Evolutionary conservation across 2,113 vertebrate species (phyloP).

Genomic region (Triplophysa rosa): DNA sequence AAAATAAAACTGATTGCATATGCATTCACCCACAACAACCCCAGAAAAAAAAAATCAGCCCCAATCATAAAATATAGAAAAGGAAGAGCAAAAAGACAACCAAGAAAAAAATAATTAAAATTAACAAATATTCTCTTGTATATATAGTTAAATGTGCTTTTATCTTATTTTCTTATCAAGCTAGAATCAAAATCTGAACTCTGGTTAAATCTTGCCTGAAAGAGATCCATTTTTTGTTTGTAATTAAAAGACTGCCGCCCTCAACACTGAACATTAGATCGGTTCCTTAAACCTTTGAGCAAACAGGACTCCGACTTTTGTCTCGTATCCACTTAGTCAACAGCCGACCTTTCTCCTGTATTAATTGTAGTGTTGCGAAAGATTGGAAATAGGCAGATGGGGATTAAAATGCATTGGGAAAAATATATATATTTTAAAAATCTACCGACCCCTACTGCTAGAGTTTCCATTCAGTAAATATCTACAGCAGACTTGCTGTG

Average conservation of each 20-base stretch:
- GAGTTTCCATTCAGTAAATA: conserved; percentile 67
- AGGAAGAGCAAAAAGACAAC: conserved; percentile 64
- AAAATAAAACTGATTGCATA: conserved; percentile 77
- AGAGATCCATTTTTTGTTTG: conserved; percentile 40
- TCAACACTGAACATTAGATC: conserved; percentile 8
- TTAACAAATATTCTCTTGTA: conserved; percentile 78
- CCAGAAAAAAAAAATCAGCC: conserved; percentile 65
- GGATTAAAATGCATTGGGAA: conserved; percentile 27
- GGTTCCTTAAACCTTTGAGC: conserved; percentile 8
- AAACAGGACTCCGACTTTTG: not conserved
- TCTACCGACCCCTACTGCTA: conserved; percentile 62
- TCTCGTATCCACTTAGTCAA: not conserved
- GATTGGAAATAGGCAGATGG: not conserved
- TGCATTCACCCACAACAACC: conserved; percentile 74
- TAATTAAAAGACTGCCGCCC: conserved; percentile 46
- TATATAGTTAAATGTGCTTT: conserved; percentile 80
- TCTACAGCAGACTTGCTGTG: conserved; percentile 72
- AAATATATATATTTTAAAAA: not conserved
- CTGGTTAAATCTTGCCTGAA: conserved; percentile 57
- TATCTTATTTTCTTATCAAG: conserved; percentile 59
- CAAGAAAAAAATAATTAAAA: conserved; percentile 63
- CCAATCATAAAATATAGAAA: conserved; percentile 72
- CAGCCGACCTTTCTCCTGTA: not conserved
- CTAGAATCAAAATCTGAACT: conserved; percentile 61
- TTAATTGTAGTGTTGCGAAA: conserved; percentile 18